Conservation (phyloP, 2,113 vertebrate genomes). For the Globicephala melas region DNA sequence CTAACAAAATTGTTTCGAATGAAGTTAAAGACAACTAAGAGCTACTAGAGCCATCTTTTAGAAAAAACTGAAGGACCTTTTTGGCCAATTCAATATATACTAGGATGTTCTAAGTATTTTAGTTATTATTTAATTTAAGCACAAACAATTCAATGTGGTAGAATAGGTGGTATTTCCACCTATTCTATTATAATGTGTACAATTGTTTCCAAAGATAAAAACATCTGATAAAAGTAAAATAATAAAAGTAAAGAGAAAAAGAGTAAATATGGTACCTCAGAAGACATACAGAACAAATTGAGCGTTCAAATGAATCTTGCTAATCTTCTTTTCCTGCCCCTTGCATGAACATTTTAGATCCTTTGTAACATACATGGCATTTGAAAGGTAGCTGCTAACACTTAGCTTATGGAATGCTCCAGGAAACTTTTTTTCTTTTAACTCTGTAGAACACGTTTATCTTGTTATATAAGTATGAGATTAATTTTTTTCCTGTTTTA, state of each 20-base stretch:
- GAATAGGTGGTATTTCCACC: neutral
- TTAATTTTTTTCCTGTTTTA: neutral
- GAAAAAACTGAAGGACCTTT: too few relatives aligned
- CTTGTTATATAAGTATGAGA: neutral
- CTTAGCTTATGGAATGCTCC: neutral
- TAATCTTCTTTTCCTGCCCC: neutral
- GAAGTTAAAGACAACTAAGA: too few relatives aligned
- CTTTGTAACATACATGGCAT: neutral
- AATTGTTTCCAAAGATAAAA: neutral
- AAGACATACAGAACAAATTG: neutral
- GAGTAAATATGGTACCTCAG: neutral
- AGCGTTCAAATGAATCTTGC: neutral
- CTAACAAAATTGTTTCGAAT: too few relatives aligned
- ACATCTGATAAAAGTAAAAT: neutral
- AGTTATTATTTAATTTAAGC: neutral
- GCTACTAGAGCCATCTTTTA: too few relatives aligned
- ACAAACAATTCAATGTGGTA: neutral
- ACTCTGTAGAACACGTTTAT: neutral
- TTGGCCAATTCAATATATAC: neutral
- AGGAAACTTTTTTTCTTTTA: neutral
- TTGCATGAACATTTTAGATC: neutral
- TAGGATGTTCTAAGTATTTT: neutral
- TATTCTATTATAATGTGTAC: neutral
- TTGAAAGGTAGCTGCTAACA: neutral
- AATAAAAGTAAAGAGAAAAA: neutral